phyloP scores from a whole-genome alignment of 2,113 vertebrate species.

The Melanotaenia duboulayi region DNA sequence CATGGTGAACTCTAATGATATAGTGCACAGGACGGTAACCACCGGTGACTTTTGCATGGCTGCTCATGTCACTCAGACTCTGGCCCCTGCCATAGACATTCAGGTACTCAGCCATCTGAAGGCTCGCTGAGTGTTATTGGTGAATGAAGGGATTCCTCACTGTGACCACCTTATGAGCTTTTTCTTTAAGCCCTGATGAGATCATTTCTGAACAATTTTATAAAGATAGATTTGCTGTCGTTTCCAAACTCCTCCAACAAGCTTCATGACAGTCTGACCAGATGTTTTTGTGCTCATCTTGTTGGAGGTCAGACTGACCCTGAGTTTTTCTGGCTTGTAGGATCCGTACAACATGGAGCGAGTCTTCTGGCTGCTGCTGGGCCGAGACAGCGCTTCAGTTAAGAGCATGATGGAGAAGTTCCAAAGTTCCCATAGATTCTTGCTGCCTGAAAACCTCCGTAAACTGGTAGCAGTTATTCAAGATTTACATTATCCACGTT shows the following conservation, averaged over 20 bases:
- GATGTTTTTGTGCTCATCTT: too few species aligned
- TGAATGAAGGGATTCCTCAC: too few species aligned
- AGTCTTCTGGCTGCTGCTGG: slow-evolving; percentile 90
- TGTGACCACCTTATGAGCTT: too few species aligned
- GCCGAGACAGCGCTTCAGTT: slow-evolving; percentile 71
- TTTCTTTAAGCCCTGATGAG: too few species aligned
- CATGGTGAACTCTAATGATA: slow-evolving; percentile 91
- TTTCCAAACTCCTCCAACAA: too few species aligned
- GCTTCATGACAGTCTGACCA: too few species aligned
- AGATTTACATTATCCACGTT: neutral
- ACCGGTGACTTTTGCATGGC: slow-evolving; percentile 90
- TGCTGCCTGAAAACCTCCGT: slow-evolving; percentile 76
- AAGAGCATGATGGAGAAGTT: slow-evolving; percentile 90
- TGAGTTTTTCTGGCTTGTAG: slow-evolving; percentile 64
- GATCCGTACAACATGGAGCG: slow-evolving; percentile 96
- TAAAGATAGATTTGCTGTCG: too few species aligned
- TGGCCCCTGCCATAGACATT: slow-evolving; percentile 95
- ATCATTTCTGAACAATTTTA: too few species aligned
- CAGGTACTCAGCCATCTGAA: slow-evolving; percentile 81
- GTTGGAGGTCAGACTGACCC: too few species aligned
- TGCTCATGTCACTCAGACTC: slow-evolving; percentile 73
- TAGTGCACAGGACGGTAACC: slow-evolving; percentile 86
- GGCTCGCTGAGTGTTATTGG: too few species aligned
- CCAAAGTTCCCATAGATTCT: slow-evolving; percentile 73
- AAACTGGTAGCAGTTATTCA: slow-evolving; percentile 58